Percentiles rank a stretch among this genome's conserved stretches.
These are phyloP conservation scores for Meteorus sp. DNA, from an alignment of 1,140 invertebrate species.

Conservation along the genomic window DNA sequence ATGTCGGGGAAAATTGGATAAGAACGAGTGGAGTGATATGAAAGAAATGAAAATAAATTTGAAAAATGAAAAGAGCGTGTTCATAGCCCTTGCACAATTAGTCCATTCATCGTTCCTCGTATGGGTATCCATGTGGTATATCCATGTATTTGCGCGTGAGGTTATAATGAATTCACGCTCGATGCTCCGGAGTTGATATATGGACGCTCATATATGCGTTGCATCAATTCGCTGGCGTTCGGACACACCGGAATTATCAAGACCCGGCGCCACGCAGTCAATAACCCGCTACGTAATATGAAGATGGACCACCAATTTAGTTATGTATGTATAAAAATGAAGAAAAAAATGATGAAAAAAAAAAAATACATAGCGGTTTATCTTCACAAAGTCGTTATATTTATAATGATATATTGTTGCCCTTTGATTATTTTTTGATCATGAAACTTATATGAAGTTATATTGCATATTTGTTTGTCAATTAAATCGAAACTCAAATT, in stretches of 20 bases:
- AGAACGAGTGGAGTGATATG: not conserved
- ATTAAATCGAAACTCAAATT: too few relatives aligned
- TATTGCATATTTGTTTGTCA: too few relatives aligned
- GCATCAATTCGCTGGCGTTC: not conserved
- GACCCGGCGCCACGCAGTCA: conserved; percentile 1
- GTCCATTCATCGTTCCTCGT: conserved; percentile 44
- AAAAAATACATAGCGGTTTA: not conserved
- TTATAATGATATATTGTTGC: too few relatives aligned
- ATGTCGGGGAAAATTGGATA: conserved; percentile 4
- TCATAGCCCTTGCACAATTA: conserved; percentile 41
- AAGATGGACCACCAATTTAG: conserved; percentile 7
- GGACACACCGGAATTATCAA: conserved; percentile 4
- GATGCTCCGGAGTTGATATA: too few relatives aligned
- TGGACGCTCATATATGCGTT: too few relatives aligned
- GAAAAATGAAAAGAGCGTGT: conserved; percentile 3
- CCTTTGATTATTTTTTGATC: too few relatives aligned
- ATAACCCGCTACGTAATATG: not conserved
- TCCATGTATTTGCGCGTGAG: conserved; percentile 16
- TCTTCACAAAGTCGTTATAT: too few relatives aligned
- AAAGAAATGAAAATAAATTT: conserved; percentile 11
- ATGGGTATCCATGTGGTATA: conserved; percentile 16
- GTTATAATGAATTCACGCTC: conserved; percentile 38
- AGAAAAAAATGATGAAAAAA: too few relatives aligned
- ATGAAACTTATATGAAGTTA: too few relatives aligned
- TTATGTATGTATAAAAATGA: conserved; percentile 2